Percentiles rank a stretch among this genome's conserved stretches.
Conservation (phyloP, 1,140 invertebrate genomes). For the Drosophila lowei region DNA sequence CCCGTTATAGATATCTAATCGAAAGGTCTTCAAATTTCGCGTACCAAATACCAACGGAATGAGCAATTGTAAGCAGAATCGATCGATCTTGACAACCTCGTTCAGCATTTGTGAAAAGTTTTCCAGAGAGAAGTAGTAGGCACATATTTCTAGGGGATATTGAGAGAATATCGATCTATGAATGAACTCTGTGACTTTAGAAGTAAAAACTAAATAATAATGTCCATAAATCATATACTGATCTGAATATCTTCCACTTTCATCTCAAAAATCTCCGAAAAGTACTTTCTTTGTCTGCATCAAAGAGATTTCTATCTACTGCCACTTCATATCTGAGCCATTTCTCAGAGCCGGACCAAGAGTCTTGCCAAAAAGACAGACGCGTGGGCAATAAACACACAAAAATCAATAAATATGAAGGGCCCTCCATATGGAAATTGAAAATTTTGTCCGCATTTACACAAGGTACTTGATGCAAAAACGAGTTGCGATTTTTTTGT, state of each 20-base stretch:
- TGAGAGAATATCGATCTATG: too few relatives aligned
- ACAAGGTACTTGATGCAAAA: conserved; percentile 25
- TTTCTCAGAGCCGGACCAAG: background rate
- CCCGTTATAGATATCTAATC: conserved; percentile 53
- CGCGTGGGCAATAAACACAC: conserved; percentile 19
- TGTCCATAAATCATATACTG: too few relatives aligned
- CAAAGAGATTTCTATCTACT: background rate
- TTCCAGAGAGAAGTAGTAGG: too few relatives aligned
- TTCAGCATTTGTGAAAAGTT: too few relatives aligned
- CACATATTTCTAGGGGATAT: too few relatives aligned
- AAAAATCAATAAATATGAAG: conserved; percentile 24
- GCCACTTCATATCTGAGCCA: background rate
- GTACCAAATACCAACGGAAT: conserved; percentile 41
- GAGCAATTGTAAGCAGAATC: conserved; percentile 15
- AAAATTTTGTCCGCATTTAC: conserved; percentile 30
- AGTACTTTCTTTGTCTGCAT: background rate
- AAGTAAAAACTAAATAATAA: too few relatives aligned
- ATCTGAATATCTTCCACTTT: too few relatives aligned
- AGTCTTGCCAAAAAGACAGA: conserved; percentile 20
- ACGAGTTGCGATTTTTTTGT: conserved; percentile 9
- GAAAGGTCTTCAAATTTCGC: conserved; percentile 43
- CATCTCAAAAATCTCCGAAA: too few relatives aligned
- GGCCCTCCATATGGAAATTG: conserved; percentile 29
- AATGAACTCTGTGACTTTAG: too few relatives aligned
- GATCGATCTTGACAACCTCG: background rate